These are phyloP conservation scores for Sialia sialis DNA, from an alignment of 2,113 vertebrate genomes.

Conservation along the genomic window DNA sequence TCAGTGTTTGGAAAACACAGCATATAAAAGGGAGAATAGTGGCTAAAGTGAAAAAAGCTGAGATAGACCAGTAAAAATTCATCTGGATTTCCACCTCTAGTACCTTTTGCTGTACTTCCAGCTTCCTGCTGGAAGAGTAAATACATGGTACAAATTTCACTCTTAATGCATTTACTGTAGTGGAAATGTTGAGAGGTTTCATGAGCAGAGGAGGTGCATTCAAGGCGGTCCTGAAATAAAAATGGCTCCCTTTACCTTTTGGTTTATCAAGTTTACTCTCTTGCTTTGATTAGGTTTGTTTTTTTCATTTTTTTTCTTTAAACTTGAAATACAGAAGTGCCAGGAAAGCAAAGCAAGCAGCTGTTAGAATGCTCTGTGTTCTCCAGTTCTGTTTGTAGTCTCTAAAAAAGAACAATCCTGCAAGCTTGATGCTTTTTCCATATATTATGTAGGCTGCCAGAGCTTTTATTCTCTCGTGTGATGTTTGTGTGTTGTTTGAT, in stretches of 20 bases:
- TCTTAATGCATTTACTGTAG: neutral
- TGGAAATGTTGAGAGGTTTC: neutral
- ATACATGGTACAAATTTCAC: neutral
- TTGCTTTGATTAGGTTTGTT: neutral
- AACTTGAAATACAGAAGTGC: neutral
- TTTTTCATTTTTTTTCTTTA: neutral
- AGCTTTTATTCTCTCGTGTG: neutral
- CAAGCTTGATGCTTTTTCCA: neutral
- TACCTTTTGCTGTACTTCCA: neutral
- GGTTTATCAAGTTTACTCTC: neutral
- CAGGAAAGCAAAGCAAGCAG: conserved; percentile 21
- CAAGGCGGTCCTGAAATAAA: neutral
- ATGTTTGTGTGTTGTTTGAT: neutral
- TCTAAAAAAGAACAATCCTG: conserved; percentile 15
- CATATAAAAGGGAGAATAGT: neutral
- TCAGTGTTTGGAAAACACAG: neutral
- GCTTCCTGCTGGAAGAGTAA: neutral
- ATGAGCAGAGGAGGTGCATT: neutral
- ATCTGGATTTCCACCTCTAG: neutral
- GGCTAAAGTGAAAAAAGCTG: neutral
- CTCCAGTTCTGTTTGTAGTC: conserved; percentile 42
- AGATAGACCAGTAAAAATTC: neutral
- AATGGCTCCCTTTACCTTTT: neutral
- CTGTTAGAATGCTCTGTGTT: conserved; percentile 35
- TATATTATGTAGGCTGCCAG: neutral